These are phyloP conservation scores for Amia ocellicauda DNA, from an alignment of 2,113 vertebrate species.

Conservation along the genomic window DNA sequence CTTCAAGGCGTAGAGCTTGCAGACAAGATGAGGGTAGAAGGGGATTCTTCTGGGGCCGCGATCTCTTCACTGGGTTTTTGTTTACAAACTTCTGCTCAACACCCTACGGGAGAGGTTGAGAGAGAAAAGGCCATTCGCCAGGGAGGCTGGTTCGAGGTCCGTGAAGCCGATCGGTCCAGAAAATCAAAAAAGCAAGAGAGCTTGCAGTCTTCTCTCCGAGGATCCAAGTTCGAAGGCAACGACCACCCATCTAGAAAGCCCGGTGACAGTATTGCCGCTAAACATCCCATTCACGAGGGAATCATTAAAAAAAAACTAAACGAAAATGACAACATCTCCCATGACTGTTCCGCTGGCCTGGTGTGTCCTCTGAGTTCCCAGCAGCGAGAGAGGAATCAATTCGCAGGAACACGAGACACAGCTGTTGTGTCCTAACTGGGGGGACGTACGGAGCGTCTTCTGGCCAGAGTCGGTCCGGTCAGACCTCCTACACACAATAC, in stretches of 20 bases:
- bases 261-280: too few relatives aligned
- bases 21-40: neutral
- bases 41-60: neutral
- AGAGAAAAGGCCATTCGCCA: too few relatives aligned
- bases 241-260: neutral
- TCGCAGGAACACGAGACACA: neutral
- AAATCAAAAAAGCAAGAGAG: too few relatives aligned
- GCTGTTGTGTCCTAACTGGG: neutral
- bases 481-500: neutral
- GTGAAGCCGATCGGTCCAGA: too few relatives aligned
- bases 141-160: too few relatives aligned
- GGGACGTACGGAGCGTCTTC: neutral
- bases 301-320: neutral
- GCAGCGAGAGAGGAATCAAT: neutral
- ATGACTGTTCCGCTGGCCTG: neutral
- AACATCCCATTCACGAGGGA: neutral
- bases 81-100: neutral
- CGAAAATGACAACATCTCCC: neutral
- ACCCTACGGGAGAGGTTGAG: neutral
- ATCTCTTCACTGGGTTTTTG: neutral
- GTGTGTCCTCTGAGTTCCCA: neutral
- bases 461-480: neutral
- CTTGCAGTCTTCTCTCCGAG: neutral
- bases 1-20: neutral
- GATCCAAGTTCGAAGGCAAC: neutral